A percentile compares a stretch with the other conserved stretches of the same genome.
These are phyloP conservation scores for Malacoctenus gilli DNA, from an alignment of 2,797 vertebrate genomes.

Conservation along the genomic window DNA sequence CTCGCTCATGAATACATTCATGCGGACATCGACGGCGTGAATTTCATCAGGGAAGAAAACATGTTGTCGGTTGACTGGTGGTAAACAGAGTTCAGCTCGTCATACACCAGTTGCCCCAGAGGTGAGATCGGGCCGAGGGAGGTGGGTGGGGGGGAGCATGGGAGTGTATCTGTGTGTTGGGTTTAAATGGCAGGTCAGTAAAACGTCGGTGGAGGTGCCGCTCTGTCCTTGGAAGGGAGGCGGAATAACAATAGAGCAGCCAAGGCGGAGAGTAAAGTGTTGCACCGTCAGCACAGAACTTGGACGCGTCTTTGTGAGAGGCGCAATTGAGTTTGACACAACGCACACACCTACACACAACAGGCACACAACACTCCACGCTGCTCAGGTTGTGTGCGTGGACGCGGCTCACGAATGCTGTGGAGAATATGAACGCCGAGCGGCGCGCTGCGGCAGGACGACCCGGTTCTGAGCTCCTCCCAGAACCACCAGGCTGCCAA, in stretches of 20 bases:
- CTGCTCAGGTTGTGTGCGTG: constrained; percentile 17
- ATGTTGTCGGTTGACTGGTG: constrained; percentile 41
- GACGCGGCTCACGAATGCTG: constrained; percentile 22
- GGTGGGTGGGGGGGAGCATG: constrained; percentile 1
- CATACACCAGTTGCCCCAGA: constrained; percentile 21
- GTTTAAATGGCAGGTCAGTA: constrained; percentile 9
- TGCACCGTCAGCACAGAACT: constrained; percentile 49
- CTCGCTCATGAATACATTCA: constrained; percentile 73
- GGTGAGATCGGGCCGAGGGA: constrained; percentile 18
- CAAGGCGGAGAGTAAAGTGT: constrained; percentile 24
- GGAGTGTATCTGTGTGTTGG: neutral
- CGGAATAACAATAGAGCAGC: constrained; percentile 58
- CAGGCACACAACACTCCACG: constrained; percentile 18
- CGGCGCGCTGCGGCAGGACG: no score
- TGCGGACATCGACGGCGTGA: constrained; percentile 57
- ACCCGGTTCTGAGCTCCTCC: no score
- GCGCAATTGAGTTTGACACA: constrained; percentile 43
- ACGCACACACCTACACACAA: constrained; percentile 27
- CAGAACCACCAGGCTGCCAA: no score
- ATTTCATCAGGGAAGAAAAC: constrained; percentile 59
- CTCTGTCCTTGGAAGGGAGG: constrained; percentile 50
- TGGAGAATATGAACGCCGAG: constrained; percentile 49
- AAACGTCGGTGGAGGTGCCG: constrained; percentile 17
- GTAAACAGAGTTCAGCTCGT: constrained; percentile 52
- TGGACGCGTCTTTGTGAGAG: constrained; percentile 47